phyloP scores from a whole-genome alignment of 2,797 vertebrate species.

The Gorsachius magnificus region DNA sequence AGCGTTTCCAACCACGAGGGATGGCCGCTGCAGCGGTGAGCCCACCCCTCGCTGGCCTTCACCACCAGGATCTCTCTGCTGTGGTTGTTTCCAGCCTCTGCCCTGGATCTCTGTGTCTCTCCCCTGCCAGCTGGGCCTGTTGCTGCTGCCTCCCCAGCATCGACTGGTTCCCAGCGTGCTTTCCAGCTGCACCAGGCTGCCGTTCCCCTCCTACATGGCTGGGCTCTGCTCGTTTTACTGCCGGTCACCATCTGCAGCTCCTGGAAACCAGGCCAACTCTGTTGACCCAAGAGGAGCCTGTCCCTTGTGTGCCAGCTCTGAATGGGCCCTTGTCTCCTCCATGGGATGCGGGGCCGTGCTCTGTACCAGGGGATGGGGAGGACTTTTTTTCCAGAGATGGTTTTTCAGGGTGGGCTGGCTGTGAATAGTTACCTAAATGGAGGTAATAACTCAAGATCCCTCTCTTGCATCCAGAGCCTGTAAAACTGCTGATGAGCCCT shows the following conservation, averaged over 20 bases:
- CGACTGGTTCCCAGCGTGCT: background rate
- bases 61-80: background rate
- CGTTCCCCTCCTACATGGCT: background rate
- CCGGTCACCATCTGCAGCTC: conserved; percentile 10
- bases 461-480: background rate
- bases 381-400: background rate
- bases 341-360: rapidly evolving
- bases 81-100: background rate
- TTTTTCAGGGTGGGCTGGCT: background rate
- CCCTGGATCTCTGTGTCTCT: background rate
- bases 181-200: conserved; percentile 17
- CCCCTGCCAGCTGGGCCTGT: background rate
- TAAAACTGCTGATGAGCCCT: background rate
- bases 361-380: background rate
- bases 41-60: background rate
- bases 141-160: background rate
- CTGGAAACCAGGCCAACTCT: conserved; percentile 10
- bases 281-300: conserved; percentile 2
- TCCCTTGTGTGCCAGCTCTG: background rate
- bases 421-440: background rate
- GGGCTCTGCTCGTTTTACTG: background rate
- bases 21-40: background rate
- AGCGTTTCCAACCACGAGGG: background rate
- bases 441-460: background rate
- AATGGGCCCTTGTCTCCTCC: conserved; percentile 14